A percentile compares a stretch with the other conserved stretches of the same genome.
Evolutionary conservation across 2,797 vertebrate genomes (phyloP).

Genomic region (Odontamblyopus lacepedii): DNA sequence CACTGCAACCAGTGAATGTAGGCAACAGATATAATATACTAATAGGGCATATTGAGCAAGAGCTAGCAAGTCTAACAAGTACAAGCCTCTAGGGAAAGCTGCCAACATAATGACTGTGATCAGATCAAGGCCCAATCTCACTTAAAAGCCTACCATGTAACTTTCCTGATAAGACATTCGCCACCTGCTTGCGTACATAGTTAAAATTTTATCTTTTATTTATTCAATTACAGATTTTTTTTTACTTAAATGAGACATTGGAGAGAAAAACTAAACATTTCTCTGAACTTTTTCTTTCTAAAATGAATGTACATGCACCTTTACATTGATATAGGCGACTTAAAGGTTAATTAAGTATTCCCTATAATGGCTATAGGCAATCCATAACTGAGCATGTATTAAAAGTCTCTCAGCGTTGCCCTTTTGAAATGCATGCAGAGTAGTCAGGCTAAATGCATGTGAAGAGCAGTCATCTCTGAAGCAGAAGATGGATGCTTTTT

Average conservation of each 20-base stretch:
- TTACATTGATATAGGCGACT: neutral
- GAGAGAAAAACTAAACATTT: neutral
- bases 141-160: no score
- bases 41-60: no score
- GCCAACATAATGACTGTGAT: no score
- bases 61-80: no score
- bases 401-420: conserved; percentile 2
- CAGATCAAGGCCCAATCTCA: no score
- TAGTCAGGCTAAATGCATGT: neutral
- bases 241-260: neutral
- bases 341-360: neutral
- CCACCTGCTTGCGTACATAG: no score
- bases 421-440: conserved; percentile 20
- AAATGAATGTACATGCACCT: neutral
- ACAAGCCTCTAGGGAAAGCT: no score
- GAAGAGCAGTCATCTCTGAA: conserved; percentile 8
- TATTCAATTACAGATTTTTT: no score
- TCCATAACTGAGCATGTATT: conserved; percentile 7
- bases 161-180: no score
- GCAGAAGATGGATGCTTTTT: neutral
- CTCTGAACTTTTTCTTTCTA: neutral
- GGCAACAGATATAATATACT: no score
- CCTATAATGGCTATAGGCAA: neutral
- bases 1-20: no score
- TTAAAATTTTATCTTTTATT: no score